These are phyloP conservation scores for Xenops minutus DNA, from an alignment of 2,797 vertebrate genomes.

Conservation along the genomic window DNA sequence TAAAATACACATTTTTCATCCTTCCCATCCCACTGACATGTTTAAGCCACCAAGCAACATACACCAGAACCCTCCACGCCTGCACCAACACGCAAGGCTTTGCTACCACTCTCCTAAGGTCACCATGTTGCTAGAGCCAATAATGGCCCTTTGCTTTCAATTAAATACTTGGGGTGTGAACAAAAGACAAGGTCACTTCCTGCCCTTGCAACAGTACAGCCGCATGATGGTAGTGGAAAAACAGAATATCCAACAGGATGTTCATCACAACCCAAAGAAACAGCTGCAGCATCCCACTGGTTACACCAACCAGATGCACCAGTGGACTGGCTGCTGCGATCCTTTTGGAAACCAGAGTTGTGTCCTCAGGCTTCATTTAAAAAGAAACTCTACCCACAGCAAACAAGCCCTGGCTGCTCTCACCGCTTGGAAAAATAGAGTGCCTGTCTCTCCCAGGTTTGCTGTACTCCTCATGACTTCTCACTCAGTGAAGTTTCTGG, in stretches of 20 bases:
- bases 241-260: background rate
- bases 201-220: background rate
- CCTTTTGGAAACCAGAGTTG: background rate
- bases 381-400: background rate
- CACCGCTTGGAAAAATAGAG: background rate
- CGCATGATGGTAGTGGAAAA: rapidly evolving
- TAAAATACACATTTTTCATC: background rate
- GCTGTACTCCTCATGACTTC: background rate
- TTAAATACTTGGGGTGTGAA: background rate
- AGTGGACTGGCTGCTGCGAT: background rate
- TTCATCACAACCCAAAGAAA: background rate
- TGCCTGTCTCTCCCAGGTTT: background rate
- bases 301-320: background rate
- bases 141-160: background rate
- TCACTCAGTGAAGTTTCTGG: slow-evolving; percentile 8
- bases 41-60: background rate
- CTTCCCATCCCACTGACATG: background rate
- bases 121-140: background rate
- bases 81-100: background rate
- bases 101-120: background rate
- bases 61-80: background rate
- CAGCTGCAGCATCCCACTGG: background rate
- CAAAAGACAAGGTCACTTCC: background rate
- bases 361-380: background rate
- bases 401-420: background rate